Evolutionary conservation across 2,888 invertebrate genomes (phyloP).

Genomic region (Tetropium fuscum): DNA sequence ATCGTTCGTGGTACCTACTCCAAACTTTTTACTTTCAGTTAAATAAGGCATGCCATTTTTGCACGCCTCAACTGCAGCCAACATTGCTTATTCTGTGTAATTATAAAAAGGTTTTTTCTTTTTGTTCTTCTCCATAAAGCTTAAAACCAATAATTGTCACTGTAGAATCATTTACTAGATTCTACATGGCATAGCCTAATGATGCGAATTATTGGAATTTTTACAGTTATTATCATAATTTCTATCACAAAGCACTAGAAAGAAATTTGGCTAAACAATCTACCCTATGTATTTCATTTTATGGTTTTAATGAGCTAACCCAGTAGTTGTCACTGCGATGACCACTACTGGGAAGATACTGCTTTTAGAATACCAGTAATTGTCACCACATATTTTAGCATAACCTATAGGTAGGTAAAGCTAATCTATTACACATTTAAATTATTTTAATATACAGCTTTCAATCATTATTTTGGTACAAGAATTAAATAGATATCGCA

Average conservation of each 20-base stretch:
- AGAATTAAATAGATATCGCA: neutral
- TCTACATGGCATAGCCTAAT: too few relatives aligned
- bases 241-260: neutral
- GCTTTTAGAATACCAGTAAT: neutral
- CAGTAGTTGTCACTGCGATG: neutral
- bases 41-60: constrained; percentile 2
- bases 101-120: too few relatives aligned
- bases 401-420: neutral
- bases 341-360: neutral
- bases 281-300: neutral
- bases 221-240: too few relatives aligned
- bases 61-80: too few relatives aligned
- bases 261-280: neutral
- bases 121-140: too few relatives aligned
- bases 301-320: neutral
- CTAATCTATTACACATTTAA: neutral
- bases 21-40: neutral
- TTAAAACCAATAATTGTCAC: too few relatives aligned
- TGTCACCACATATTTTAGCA: neutral
- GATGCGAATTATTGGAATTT: too few relatives aligned
- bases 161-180: too few relatives aligned
- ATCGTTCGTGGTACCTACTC: neutral
- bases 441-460: neutral
- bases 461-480: neutral
- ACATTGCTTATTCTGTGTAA: too few relatives aligned